Base-by-base conservation (phyloP, 2,888 invertebrate genomes). In the Cryptus armator region DNA sequence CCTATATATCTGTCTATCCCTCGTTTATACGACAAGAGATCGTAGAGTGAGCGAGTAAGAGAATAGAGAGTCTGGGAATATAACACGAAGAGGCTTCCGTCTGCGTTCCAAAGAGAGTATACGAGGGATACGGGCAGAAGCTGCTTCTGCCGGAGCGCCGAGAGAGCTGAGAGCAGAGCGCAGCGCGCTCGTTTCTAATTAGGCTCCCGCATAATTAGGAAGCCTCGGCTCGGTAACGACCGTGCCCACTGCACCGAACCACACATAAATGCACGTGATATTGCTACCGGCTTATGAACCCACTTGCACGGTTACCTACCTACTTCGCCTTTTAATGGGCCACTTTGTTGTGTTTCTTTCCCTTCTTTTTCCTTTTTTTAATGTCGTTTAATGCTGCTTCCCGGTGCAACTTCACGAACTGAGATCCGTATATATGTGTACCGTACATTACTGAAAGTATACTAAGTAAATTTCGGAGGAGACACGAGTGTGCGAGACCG, bases 151-250 rank as follows among this genome's bases (percentile, higher is more conserved):
- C 66, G 7, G 14, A 10, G 56, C 56, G 12, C 56, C 19, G 32
- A 32, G 19, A 66, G 75, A 51, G 44, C 72, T 14, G 64, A 74
- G 78, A 79, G 78, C 75, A 59, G 70, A 71, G 85, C 62, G 2
- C 62, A 32, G 62, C 14, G 6, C 82, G 6, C 82, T 85, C 82
- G 79, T 82, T 85, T 85, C 85, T 85, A 85, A 85, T 85, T 85
- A 85, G 85, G 75, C 64, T 56, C 78, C 82, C 85, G 85, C 82
- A 85, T 85, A 85, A 85, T 85, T 85, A 85, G 85, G 67, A 79
- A 79, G 76, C 78, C 75, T 37, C 59, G 48, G 67, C 84, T 84
- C 67, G 66, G 37, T 19, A 75, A 66, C 66, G 59, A 51, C 66
- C 37, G 62, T 53, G 29, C 48, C 43, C 62, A 56, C 66, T 44